Evolutionary conservation across 2,113 vertebrate genomes (phyloP).

Genomic region (Stomatorhinus ivindoensis): DNA sequence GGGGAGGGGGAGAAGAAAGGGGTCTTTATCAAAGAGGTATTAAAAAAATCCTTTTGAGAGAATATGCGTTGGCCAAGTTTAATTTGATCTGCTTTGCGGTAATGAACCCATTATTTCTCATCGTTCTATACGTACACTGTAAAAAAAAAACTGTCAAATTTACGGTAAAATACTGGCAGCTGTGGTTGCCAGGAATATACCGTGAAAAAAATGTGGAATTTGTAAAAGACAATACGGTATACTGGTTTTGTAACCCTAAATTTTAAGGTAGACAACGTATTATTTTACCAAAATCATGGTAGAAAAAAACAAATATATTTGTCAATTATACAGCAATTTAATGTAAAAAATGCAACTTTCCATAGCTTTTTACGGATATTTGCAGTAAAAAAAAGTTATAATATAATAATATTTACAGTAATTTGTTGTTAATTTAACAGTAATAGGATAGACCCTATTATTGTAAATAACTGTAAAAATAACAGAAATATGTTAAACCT

Average conservation of each 20-base stretch:
- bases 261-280: neutral
- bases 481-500: neutral
- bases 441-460: neutral
- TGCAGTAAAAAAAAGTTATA: neutral
- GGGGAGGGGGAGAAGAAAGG: slow-evolving; percentile 20
- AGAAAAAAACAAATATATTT: neutral
- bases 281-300: neutral
- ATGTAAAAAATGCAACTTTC: neutral
- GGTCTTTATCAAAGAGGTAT: slow-evolving; percentile 54
- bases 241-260: neutral
- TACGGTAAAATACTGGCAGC: neutral
- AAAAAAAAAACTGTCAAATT: too few species aligned
- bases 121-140: neutral
- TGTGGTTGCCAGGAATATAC: neutral
- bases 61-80: slow-evolving; percentile 39
- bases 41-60: slow-evolving; percentile 56
- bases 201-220: neutral
- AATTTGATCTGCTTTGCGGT: slow-evolving; percentile 54
- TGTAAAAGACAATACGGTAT: neutral
- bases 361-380: neutral
- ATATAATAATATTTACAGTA: neutral
- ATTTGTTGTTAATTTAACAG: neutral
- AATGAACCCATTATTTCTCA: slow-evolving; percentile 22
- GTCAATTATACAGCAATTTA: neutral
- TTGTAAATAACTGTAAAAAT: neutral